phyloP scores from a whole-genome alignment of 1,140 invertebrate species.

The Callitettix versicolor region DNA sequence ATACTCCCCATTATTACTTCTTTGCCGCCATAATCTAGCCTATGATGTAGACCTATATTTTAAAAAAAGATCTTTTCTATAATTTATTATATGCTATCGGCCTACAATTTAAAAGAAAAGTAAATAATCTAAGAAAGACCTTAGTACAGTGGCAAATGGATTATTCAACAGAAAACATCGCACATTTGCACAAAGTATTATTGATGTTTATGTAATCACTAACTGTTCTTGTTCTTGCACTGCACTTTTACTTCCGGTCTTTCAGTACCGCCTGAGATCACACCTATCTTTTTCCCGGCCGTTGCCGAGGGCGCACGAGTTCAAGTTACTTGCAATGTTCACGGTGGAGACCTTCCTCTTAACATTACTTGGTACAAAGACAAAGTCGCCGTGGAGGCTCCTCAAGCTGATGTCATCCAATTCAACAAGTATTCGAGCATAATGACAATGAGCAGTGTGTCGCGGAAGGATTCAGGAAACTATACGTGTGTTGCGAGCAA shows the following conservation, averaged over 20 bases:
- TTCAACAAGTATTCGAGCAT: slow-evolving; percentile 40
- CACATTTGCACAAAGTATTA: too few species aligned
- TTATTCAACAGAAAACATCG: too few species aligned
- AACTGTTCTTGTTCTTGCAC: slow-evolving; percentile 3
- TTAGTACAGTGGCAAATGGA: too few species aligned
- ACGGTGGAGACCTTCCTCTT: slow-evolving; percentile 55
- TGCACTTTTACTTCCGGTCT: slow-evolving; percentile 4
- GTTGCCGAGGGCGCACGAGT: slow-evolving; percentile 42
- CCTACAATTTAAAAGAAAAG: too few species aligned
- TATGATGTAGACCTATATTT: too few species aligned
- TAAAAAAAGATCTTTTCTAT: too few species aligned
- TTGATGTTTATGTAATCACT: too few species aligned
- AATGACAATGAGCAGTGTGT: slow-evolving; percentile 75
- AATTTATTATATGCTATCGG: too few species aligned
- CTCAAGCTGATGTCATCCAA: slow-evolving; percentile 33
- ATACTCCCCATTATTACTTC: too few species aligned
- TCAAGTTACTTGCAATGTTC: slow-evolving; percentile 52
- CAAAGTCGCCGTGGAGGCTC: slow-evolving; percentile 29
- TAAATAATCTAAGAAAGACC: too few species aligned
- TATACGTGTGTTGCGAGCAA: slow-evolving; percentile 81
- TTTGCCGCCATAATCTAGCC: too few species aligned
- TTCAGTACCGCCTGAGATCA: slow-evolving; percentile 47
- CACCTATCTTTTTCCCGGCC: slow-evolving; percentile 41
- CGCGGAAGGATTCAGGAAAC: slow-evolving; percentile 70
- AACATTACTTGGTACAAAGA: slow-evolving; percentile 56